Evolutionary conservation across 2,113 vertebrate species (phyloP), one percentile per base, ranked within the genome.

Genomic region (Xerus inauris): DNA sequence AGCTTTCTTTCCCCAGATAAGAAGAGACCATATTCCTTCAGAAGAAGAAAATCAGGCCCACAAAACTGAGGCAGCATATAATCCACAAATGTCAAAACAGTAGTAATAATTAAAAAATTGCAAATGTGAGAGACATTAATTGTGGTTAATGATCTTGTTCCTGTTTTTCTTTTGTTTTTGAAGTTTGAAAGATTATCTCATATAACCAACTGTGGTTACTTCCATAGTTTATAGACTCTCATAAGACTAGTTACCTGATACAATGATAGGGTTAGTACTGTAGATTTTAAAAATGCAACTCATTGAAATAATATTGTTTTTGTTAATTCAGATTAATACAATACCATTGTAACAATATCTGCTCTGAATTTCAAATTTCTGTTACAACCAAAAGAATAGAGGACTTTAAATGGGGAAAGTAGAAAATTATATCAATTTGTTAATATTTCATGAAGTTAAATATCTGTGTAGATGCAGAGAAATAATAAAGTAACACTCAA

Each of bases 311-410:
- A 57, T 28, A n/a, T 32, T 95, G 26, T 4, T 87, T 87, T 57
- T 65, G 24, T 73, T 77, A 86, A 72, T 89, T 77, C 73, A 87
- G n/a, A 54, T 79, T 91, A 91, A 85, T 94, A 87, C 30, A 76
- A 91, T 76, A 91, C 26, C 11, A 38, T 38, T 62, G 17, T n/a
- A 91, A 88, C 28, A 80, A 81, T 67, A 93, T 28, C 32, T 92
- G 3, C 82, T 83, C 38, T 75, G 69, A 91, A 83, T 86, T 96
- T 93, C 45, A 83, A 14, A 79, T 89, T 94, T 95, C 35, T 73
- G 35, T 86, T 13, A 87, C 62, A 75, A 87, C 67, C 16, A 38
- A 35, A 80, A 7, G 10, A 14, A 65, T 19, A 82, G n/a, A 87
- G 3, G 7, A 2, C 19, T 87, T 88, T 59, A 8, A 62, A 72